Evolutionary conservation across 2,797 vertebrate genomes (phyloP).

Genomic region (Labeo calbasu): DNA sequence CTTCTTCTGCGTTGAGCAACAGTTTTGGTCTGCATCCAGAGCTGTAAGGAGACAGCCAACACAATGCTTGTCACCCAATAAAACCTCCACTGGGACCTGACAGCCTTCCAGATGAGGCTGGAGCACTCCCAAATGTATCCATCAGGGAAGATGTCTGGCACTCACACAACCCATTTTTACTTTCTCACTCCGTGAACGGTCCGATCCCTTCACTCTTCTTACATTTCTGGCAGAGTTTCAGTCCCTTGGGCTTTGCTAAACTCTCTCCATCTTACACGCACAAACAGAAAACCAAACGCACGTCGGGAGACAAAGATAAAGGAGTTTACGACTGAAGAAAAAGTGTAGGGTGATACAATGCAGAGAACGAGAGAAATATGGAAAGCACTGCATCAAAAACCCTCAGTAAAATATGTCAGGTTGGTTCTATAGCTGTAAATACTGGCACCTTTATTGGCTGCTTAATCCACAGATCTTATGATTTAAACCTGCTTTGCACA

Average conservation of each 20-base stretch:
- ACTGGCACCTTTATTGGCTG: neutral
- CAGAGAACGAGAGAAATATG: neutral
- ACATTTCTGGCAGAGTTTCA: slow-evolving; percentile 24
- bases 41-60: slow-evolving; percentile 60
- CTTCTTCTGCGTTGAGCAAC: slow-evolving; percentile 67
- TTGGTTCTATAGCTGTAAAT: neutral
- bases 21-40: slow-evolving; percentile 60
- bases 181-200: slow-evolving; percentile 24
- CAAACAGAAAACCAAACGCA: slow-evolving; percentile 18
- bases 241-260: slow-evolving; percentile 42
- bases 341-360: slow-evolving; percentile 14
- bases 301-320: slow-evolving; percentile 41
- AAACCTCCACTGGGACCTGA: slow-evolving; percentile 54
- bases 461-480: neutral
- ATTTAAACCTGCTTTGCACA: neutral
- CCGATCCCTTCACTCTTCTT: slow-evolving; percentile 9
- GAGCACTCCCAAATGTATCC: slow-evolving; percentile 57
- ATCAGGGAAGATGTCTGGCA: slow-evolving; percentile 38
- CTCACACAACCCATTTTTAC: slow-evolving; percentile 14
- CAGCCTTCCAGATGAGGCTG: slow-evolving; percentile 55
- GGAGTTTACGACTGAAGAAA: neutral
- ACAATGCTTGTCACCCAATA: slow-evolving; percentile 61
- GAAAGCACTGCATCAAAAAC: neutral
- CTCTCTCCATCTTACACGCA: slow-evolving; percentile 38
- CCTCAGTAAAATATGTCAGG: too few relatives aligned